These are phyloP conservation scores for Pachliopta kotzebuea DNA, from an alignment of 2,888 invertebrate genomes.

Conservation along the genomic window DNA sequence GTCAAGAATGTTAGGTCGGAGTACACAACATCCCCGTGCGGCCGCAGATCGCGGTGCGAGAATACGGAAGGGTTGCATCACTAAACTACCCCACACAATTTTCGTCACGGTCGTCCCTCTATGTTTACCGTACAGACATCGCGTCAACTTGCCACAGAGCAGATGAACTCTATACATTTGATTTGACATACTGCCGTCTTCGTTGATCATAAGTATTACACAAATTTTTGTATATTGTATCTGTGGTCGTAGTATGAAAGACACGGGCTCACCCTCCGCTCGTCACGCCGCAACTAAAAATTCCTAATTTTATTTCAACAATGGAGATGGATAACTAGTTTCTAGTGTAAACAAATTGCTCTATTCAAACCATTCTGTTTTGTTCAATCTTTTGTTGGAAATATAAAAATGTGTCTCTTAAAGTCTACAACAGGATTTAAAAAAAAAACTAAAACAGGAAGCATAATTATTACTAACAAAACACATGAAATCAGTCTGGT, in stretches of 20 bases:
- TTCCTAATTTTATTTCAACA: slow-evolving; percentile 67
- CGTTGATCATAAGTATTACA: background rate
- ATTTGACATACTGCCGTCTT: slow-evolving; percentile 26
- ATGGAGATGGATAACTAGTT: slow-evolving; percentile 67
- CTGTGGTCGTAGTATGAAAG: slow-evolving; percentile 12
- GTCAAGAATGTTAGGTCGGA: slow-evolving; percentile 39
- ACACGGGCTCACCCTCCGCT: slow-evolving; percentile 46
- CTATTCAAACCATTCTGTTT: slow-evolving; percentile 41
- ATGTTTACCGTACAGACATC: slow-evolving; percentile 25
- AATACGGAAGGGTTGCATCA: slow-evolving; percentile 73
- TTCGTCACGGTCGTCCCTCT: slow-evolving; percentile 64
- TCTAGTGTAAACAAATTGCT: slow-evolving; percentile 75
- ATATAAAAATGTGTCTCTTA: slow-evolving; percentile 9
- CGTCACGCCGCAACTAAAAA: slow-evolving; percentile 55
- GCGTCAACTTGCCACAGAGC: slow-evolving; percentile 32
- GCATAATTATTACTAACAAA: background rate
- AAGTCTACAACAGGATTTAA: slow-evolving; percentile 8
- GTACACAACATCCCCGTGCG: slow-evolving; percentile 52
- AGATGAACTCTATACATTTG: slow-evolving; percentile 33
- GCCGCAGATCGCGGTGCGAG: slow-evolving; percentile 62
- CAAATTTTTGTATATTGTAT: slow-evolving; percentile 8
- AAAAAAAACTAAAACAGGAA: slow-evolving; percentile 9
- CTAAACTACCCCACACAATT: slow-evolving; percentile 50
- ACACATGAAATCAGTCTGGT: too few species aligned
- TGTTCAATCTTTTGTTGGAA: slow-evolving; percentile 23